A percentile compares a stretch with the other conserved stretches of the same genome.
Conservation (phyloP, 2,797 vertebrate genomes). For the Clarias fuscus region DNA sequence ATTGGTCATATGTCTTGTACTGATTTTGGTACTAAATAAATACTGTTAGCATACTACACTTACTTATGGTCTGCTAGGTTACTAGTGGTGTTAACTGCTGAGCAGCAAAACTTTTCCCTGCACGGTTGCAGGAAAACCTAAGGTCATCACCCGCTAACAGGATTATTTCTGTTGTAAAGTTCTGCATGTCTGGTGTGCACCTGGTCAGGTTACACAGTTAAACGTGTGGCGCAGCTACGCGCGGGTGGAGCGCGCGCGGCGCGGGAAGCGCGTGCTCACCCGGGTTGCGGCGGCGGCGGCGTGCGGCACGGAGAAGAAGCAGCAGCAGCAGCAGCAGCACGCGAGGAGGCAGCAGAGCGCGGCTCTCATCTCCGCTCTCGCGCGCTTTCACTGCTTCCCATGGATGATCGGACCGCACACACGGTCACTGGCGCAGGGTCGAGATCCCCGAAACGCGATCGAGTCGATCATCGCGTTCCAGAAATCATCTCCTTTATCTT, state of each 20-base stretch:
- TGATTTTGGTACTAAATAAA: too few relatives aligned
- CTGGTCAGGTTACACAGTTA: background rate
- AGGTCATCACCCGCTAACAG: background rate
- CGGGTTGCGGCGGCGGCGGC: constrained; percentile 81
- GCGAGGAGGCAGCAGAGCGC: constrained; percentile 83
- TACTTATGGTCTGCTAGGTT: background rate
- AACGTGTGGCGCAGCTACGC: background rate
- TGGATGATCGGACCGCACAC: constrained; percentile 35
- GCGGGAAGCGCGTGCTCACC: constrained; percentile 37
- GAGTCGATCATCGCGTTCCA: constrained; percentile 21
- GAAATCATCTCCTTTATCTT: background rate
- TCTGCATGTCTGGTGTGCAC: background rate
- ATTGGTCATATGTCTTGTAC: too few relatives aligned
- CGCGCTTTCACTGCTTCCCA: constrained; percentile 37
- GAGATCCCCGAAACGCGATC: constrained; percentile 24
- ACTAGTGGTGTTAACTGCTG: background rate
- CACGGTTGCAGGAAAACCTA: background rate
- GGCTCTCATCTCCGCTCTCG: constrained; percentile 83
- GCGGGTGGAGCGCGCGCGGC: constrained; percentile 9
- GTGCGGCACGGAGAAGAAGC: constrained; percentile 64
- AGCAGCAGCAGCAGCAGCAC: constrained; percentile 78
- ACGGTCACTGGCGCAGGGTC: constrained; percentile 7
- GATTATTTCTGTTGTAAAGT: background rate
- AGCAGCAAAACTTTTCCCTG: too few relatives aligned
- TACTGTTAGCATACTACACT: background rate